phyloP scores from a whole-genome alignment of 2,888 invertebrate species.

The Pemphredon lugubris region DNA sequence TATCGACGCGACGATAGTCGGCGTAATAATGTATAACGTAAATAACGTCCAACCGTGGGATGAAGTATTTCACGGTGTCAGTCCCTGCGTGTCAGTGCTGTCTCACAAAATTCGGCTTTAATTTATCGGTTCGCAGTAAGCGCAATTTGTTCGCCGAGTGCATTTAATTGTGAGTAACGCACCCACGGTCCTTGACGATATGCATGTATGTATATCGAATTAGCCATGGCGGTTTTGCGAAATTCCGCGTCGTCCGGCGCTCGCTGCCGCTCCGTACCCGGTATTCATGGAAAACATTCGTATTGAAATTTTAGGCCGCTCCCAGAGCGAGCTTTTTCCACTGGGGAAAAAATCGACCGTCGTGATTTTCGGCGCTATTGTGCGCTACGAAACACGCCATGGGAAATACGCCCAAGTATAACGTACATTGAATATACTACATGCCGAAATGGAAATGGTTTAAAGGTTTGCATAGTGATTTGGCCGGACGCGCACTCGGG shows the following conservation, averaged over 20 bases:
- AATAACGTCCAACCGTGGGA: slow-evolving; percentile 19
- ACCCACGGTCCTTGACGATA: slow-evolving; percentile 1
- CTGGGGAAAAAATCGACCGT: slow-evolving; percentile 10
- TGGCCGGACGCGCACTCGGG: neutral
- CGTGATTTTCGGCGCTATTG: slow-evolving; percentile 46
- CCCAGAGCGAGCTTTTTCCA: slow-evolving; percentile 9
- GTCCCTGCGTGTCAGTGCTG: slow-evolving; percentile 25
- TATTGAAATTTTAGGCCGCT: slow-evolving; percentile 44
- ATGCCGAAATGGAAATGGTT: slow-evolving; percentile 32
- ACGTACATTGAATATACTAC: slow-evolving; percentile 26
- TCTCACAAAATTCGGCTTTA: slow-evolving; percentile 29
- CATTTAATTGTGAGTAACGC: slow-evolving; percentile 48
- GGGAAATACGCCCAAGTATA: slow-evolving; percentile 19
- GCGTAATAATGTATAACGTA: slow-evolving; percentile 16
- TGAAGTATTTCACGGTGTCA: slow-evolving; percentile 32
- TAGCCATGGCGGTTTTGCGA: slow-evolving; percentile 38
- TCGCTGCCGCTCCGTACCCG: neutral
- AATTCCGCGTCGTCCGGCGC: slow-evolving; percentile 13
- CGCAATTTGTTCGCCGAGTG: slow-evolving; percentile 44
- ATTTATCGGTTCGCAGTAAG: slow-evolving; percentile 42
- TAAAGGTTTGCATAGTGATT: neutral
- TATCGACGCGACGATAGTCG: neutral
- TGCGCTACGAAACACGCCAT: slow-evolving; percentile 13
- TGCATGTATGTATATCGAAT: slow-evolving; percentile 35
- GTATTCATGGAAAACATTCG: slow-evolving; percentile 18